Percentiles rank a stretch among this genome's conserved stretches.
phyloP scores from a whole-genome alignment of 2,888 invertebrate genomes.

The Lydus trimaculatus region DNA sequence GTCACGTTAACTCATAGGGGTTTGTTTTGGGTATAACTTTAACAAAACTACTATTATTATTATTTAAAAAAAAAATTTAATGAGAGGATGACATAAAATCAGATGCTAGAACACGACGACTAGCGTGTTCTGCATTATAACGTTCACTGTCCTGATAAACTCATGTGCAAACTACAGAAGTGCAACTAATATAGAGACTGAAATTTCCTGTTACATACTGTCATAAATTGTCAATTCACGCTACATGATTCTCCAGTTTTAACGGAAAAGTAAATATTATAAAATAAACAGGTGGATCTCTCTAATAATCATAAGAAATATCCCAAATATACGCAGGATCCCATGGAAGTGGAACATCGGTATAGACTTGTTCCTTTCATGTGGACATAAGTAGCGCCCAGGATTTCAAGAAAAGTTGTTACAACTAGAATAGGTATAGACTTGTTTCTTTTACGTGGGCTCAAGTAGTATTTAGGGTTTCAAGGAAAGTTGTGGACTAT shows the following conservation, averaged over 20 bases:
- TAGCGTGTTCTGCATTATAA: slow-evolving; percentile 32
- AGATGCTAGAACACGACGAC: slow-evolving; percentile 15
- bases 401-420: no score
- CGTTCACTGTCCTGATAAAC: slow-evolving; percentile 35
- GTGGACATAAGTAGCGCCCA: no score
- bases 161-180: slow-evolving; percentile 47
- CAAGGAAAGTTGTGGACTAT: no score
- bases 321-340: no score
- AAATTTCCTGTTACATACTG: slow-evolving; percentile 54
- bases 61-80: not conserved
- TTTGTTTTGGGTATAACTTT: not conserved
- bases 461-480: no score
- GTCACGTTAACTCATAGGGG: not conserved
- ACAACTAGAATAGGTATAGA: no score
- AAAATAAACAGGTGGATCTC: not conserved
- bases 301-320: not conserved
- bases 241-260: slow-evolving; percentile 47
- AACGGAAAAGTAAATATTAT: slow-evolving; percentile 44
- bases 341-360: no score
- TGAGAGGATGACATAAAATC: not conserved
- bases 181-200: slow-evolving; percentile 42
- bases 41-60: not conserved
- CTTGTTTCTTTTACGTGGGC: no score
- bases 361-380: no score
- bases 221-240: slow-evolving; percentile 57